Evolutionary conservation across 2,113 vertebrate genomes (phyloP), one percentile per base, ranked within the genome.

Genomic region (Syrmaticus mikado): DNA sequence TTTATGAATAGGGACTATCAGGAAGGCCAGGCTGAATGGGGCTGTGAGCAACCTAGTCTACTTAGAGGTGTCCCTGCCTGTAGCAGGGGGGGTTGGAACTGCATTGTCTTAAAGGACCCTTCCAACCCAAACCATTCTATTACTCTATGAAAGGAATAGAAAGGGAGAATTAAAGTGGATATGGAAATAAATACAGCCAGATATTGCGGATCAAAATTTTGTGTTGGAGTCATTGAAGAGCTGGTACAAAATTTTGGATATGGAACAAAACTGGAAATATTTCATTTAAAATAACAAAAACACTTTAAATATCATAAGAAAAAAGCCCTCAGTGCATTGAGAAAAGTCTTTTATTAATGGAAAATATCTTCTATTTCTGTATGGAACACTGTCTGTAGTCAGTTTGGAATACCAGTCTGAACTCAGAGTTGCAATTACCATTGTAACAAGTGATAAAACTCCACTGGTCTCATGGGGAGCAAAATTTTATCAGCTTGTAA

Each of bases 181-280:
- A 4, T 2, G 43, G 62, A 80, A 66, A 16, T 79, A 72, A 60
- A 7, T 64, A 11, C 24, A 20, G 66, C 76, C 13, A 67, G 8
- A 52, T 64, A 6, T 93, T 74, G 36, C 18, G 40, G 14, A 67
- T 58, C 32, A 43, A 28, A 64, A 83, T 28, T 74, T 48, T 34
- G 2, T 73, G 16, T 50, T 76, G 45, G 32, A 67, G 28, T 61
- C 10, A 36, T 57, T 83, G 65, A 84, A 89, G 50, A 43, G 20
- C 20, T 81, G 43, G 4, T 82, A 22, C 0, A 0, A 50, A 11
- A 55, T 41, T 48, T 0, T 34, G 65, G 28, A 53, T 45, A 6
- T 60, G 72, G 43, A 89, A 71, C 32, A 66, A 88, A 80, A 28
- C 7, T 50, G 24, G 73, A 92, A 82, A 86, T 88, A 57, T 57